phyloP scores from a whole-genome alignment of 2,888 invertebrate genomes.

The Drosophila falleni region DNA sequence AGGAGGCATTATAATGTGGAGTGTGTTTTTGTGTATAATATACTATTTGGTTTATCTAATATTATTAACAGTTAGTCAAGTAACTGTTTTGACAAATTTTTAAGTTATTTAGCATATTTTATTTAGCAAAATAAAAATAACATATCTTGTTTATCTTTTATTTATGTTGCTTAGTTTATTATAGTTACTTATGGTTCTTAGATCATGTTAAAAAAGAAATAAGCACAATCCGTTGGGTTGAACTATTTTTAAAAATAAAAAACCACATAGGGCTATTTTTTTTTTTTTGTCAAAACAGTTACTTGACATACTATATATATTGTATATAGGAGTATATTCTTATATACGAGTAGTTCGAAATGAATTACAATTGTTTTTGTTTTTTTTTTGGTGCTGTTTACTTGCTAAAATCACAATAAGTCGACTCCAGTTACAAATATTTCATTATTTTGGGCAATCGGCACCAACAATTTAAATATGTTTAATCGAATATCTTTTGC shows the following conservation, averaged over 20 bases:
- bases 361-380: slow-evolving; percentile 38
- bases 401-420: slow-evolving; percentile 68
- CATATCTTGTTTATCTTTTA: not conserved
- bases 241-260: not conserved
- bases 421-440: slow-evolving; percentile 52
- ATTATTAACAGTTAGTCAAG: slow-evolving; percentile 20
- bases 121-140: not conserved
- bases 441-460: slow-evolving; percentile 33
- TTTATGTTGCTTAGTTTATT: not conserved
- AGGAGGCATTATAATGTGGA: slow-evolving; percentile 1
- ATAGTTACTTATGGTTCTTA: not conserved
- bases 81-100: not conserved
- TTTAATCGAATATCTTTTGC: slow-evolving; percentile 24
- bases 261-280: no score
- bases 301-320: slow-evolving; percentile 3
- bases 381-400: slow-evolving; percentile 55
- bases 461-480: slow-evolving; percentile 39
- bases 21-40: slow-evolving; percentile 9
- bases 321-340: slow-evolving; percentile 6
- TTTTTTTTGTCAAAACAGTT: not conserved
- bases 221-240: not conserved
- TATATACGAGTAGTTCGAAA: slow-evolving; percentile 22
- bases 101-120: not conserved
- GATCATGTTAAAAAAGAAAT: not conserved
- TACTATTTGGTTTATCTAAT: slow-evolving; percentile 50